phyloP scores from a whole-genome alignment of 2,888 invertebrate genomes.

The Acronicta aceris region DNA sequence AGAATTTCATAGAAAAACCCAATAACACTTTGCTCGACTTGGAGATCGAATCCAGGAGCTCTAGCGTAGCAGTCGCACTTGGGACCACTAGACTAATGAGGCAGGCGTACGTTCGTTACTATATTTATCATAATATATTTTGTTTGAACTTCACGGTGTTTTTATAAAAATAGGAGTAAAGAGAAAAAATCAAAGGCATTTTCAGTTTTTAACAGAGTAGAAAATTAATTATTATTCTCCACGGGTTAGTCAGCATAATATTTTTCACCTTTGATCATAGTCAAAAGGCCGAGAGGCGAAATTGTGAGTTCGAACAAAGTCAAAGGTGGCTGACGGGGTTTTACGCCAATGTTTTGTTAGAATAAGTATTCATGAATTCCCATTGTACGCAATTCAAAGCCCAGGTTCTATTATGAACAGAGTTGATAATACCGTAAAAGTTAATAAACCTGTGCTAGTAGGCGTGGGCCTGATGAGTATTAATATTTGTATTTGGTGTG shows the following conservation, averaged over 20 bases:
- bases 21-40: too few relatives aligned
- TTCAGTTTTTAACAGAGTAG: not conserved
- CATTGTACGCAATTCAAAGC: not conserved
- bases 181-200: not conserved
- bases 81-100: too few relatives aligned
- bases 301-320: not conserved
- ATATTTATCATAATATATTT: too few relatives aligned
- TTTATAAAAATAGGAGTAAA: not conserved
- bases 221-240: not conserved
- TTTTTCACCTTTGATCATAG: not conserved
- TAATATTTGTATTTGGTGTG: constrained; percentile 50
- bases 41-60: too few relatives aligned
- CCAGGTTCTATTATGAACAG: not conserved
- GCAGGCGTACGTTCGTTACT: too few relatives aligned
- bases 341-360: not conserved
- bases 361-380: not conserved
- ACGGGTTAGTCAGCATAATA: not conserved
- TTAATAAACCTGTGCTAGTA: constrained; percentile 9
- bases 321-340: not conserved
- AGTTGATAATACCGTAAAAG: constrained; percentile 26
- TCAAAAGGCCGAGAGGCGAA: not conserved
- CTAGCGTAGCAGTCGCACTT: too few relatives aligned
- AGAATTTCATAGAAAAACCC: too few relatives aligned
- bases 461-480: constrained; percentile 37
- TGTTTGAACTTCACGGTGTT: not conserved